Percentiles rank a stretch among this genome's conserved stretches.
Evolutionary conservation across 2,113 vertebrate genomes (phyloP).

Genomic region (Cynoglossus semilaevis): DNA sequence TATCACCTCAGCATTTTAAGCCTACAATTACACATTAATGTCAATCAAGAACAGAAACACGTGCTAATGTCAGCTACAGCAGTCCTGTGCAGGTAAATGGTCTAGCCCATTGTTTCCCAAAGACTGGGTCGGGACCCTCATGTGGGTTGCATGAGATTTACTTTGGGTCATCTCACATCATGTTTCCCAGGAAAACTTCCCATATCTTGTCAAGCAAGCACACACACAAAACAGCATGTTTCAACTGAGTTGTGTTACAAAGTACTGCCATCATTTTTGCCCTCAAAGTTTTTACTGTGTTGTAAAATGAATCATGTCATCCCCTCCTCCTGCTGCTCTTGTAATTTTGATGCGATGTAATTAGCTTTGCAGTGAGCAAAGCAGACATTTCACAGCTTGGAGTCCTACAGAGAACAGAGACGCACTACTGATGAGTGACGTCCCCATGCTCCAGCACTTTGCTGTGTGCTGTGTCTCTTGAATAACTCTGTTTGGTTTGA

Average conservation of each 20-base stretch:
- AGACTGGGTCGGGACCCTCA: no score
- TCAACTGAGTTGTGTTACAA: constrained; percentile 28
- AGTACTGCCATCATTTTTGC: constrained; percentile 21
- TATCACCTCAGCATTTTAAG: no score
- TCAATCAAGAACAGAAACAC: no score
- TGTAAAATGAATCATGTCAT: constrained; percentile 22
- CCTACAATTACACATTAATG: no score
- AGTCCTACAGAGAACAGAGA: constrained; percentile 31
- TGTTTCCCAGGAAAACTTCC: no score
- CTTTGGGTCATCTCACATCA: no score
- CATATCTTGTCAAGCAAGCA: no score
- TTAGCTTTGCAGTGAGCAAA: constrained; percentile 17
- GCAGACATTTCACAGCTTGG: constrained; percentile 20
- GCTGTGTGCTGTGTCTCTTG: constrained; percentile 14
- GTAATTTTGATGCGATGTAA: constrained; percentile 10
- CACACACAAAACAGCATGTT: no score
- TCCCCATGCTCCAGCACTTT: constrained; percentile 4
- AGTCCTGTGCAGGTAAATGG: no score
- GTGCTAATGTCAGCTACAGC: no score
- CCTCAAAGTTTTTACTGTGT: constrained; percentile 18
- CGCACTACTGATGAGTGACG: constrained; percentile 24
- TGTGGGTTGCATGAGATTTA: no score
- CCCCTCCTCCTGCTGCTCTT: not conserved
- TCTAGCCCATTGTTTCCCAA: no score
- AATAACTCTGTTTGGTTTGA: constrained; percentile 46